phyloP scores from a whole-genome alignment of 2,888 invertebrate species.

The Merodon equestris region DNA sequence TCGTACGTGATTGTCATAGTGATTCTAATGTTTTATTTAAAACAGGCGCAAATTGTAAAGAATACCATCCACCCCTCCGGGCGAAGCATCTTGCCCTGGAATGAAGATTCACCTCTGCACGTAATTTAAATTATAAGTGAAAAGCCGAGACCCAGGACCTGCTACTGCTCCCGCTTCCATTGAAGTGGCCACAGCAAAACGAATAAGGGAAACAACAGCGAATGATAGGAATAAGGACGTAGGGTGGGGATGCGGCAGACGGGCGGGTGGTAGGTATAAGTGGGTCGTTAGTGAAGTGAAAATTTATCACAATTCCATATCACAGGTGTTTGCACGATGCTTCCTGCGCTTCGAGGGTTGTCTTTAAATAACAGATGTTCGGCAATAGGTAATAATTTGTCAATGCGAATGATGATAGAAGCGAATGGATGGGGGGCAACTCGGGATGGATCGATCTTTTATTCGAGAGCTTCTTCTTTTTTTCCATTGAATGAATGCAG shows the following conservation, averaged over 20 bases:
- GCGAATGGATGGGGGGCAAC: neutral
- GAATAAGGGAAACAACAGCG: neutral
- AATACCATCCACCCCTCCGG: neutral
- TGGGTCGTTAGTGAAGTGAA: slow-evolving; percentile 63
- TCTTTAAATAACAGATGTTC: slow-evolving; percentile 60
- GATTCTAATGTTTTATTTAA: slow-evolving; percentile 68
- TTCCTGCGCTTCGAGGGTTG: slow-evolving; percentile 14
- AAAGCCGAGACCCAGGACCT: slow-evolving; percentile 45
- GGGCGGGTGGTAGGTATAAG: slow-evolving; percentile 32
- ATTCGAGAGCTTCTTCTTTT: neutral
- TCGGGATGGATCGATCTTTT: neutral
- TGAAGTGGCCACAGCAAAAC: neutral
- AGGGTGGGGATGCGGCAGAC: neutral
- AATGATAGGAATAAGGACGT: slow-evolving; percentile 11
- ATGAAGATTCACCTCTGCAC: slow-evolving; percentile 60
- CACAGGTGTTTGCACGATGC: slow-evolving; percentile 31
- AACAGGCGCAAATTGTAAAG: slow-evolving; percentile 51
- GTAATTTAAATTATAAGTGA: slow-evolving; percentile 68
- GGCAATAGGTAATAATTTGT: slow-evolving; percentile 58
- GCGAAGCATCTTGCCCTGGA: neutral
- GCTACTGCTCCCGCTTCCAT: too few relatives aligned
- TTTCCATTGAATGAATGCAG: neutral
- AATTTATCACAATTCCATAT: slow-evolving; percentile 62
- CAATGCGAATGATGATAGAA: slow-evolving; percentile 31
- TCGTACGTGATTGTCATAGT: slow-evolving; percentile 67